Conservation (phyloP, 2,888 invertebrate species). For the Sarcophaga subvicina region DNA sequence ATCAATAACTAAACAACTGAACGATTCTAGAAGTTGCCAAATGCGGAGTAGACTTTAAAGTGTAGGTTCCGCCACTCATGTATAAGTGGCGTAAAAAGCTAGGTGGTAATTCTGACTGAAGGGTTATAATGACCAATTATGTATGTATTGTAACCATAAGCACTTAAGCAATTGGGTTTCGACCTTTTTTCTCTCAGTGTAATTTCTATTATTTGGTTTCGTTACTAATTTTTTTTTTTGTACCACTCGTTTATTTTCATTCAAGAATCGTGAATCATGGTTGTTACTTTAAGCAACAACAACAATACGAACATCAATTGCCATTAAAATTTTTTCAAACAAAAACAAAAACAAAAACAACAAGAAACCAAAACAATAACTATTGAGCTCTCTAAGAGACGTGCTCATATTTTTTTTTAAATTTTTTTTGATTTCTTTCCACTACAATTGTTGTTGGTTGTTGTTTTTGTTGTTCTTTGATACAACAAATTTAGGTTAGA, state of each 20-base stretch:
- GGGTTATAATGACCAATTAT: too few species aligned
- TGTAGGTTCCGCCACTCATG: too few species aligned
- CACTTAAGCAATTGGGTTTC: too few species aligned
- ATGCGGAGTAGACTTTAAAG: too few species aligned
- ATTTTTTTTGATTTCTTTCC: neutral
- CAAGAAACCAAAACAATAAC: neutral
- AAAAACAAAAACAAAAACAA: neutral
- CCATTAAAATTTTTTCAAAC: neutral
- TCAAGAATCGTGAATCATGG: constrained; percentile 16
- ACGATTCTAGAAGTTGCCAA: too few species aligned
- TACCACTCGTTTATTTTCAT: neutral
- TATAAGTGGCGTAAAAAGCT: too few species aligned
- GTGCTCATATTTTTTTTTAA: neutral
- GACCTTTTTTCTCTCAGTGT: neutral
- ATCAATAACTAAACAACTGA: too few species aligned
- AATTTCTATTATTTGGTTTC: constrained; percentile 19
- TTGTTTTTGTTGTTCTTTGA: constrained; percentile 13
- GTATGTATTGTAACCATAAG: too few species aligned
- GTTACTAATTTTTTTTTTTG: neutral
- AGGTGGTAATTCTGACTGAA: too few species aligned
- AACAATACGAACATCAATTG: neutral
- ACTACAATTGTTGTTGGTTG: neutral
- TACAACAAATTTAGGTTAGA: neutral
- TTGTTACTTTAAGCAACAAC: neutral
- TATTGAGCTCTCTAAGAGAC: neutral